Base-by-base conservation (phyloP, 92 coral and sea anemone genomes). In the Chrysogorgia sp. region DNA sequence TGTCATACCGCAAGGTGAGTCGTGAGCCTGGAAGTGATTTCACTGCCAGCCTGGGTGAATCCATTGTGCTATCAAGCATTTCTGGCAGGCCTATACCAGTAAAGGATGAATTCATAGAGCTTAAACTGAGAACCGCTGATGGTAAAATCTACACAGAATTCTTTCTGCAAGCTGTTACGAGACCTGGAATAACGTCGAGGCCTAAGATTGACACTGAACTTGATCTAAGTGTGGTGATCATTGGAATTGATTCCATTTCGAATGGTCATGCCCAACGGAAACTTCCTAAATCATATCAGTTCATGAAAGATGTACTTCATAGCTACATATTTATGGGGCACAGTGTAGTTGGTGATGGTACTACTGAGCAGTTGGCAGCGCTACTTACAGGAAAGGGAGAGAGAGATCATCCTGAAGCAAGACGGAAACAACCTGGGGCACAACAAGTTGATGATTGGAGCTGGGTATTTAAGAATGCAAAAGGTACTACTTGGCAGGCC, bases 321-420 rank as follows among this genome's bases (percentile, higher is more conserved):
- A 57, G 77, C n/a, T 81, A 87, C 12, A 83, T 93, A 55, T 84
- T 93, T 48, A 81, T 91, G 76, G 97, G 97, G 41, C 90, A 93
- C 75, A 77, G 88, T 0, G 82, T 91, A 13, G 97, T 93, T 2
- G 97, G 97, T 0, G 97, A 93, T 64, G 97, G 97, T 2, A 93
- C 97, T 0, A 93, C 97, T 28, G 96, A 96, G 4, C 96, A 96
- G 7, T 76, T 93, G 10, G 84, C 96, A 2, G 97, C 97, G 0
- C 79, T 93, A 0, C 67, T 93, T 45, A 90, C 97, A 70, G 97
- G 97, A 80, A 76, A 86, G 64, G 90, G 90, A 77, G 97, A 91
- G 70, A 72, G 77, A 10, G 91, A 89, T 57, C 82, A 86, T 8
- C 89, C 88, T 15, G 97, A 91, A 50, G 96, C 97, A 37, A 83